Base-by-base conservation (phyloP, 2,113 vertebrate genomes). In the Corvus cornix region DNA sequence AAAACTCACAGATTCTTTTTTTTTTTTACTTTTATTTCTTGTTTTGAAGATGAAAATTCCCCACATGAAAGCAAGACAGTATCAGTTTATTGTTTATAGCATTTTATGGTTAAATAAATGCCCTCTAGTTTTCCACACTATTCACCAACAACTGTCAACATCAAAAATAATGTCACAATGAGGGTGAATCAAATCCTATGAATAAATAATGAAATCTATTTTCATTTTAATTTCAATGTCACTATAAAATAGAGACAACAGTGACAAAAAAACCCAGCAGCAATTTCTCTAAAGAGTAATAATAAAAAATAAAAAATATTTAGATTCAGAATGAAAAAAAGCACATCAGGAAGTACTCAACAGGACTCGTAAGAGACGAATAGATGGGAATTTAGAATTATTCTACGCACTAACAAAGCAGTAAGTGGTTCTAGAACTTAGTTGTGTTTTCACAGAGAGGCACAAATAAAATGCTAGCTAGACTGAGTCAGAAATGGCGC, bases 141-240 rank as follows among this genome's bases (percentile, higher is more conserved):
- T 48, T 96, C 41, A 66, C 52, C 75, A 95, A 87, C 79, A 92
- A 87, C 83, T 95, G 84, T 93, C 95, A 96, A 56, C 87, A 79
- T 23, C 19, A 33, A 90, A 89, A 90, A 69, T 91, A 95, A 80
- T 84, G 90, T 95, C 94, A 95, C 68, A 96, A 92, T 91, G 73
- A 94, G 88, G 44, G 35, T 96, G 52, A 97, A 97, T 96, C 72
- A 92, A 86, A 90, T 90, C 51, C 59, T 59, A 96, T 94, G 91
- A 97, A 96, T 96, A 96, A 95, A 90, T 76, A 94, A 94, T 95
- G n/a, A 75, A 84, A 96, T 84, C 44, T 64, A 86, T 95, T 96
- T 96, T 94, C 48, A 80, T 93, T 96, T 95, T 76, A 91, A 86
- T 93, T 90, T 93, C 84, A 81, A 28, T 62, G 23, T 81, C 73